phyloP scores from a whole-genome alignment of 1,140 invertebrate genomes.

The Apis florea region DNA sequence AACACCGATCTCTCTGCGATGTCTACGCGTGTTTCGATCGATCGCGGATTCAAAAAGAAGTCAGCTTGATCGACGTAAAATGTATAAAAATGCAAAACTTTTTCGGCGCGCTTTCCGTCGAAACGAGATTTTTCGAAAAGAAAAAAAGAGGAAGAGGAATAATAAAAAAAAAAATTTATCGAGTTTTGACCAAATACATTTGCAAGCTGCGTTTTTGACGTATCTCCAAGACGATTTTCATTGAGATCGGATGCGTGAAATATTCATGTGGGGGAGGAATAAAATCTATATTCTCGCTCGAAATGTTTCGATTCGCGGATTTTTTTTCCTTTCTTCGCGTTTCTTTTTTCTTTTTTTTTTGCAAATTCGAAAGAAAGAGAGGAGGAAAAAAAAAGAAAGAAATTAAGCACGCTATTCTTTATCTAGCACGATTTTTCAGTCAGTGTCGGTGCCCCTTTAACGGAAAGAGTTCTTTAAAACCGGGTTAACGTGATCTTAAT shows the following conservation, averaged over 20 bases:
- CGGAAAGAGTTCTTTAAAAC: conserved; percentile 24
- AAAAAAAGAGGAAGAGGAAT: not conserved
- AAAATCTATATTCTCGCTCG: conserved; percentile 33
- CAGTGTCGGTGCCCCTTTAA: conserved; percentile 32
- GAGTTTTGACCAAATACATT: conserved; percentile 7
- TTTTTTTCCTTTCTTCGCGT: not conserved
- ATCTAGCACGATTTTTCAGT: not conserved
- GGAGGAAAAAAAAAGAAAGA: no score
- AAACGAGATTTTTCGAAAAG: conserved; percentile 6
- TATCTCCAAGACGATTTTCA: conserved; percentile 36
- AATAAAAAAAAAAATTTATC: conserved; percentile 12
- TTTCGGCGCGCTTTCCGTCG: not conserved
- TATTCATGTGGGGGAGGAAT: conserved; percentile 33
- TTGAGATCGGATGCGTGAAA: conserved; percentile 22
- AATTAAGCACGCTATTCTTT: not conserved
- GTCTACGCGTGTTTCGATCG: conserved; percentile 43
- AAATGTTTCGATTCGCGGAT: not conserved
- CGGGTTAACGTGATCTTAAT: conserved; percentile 39
- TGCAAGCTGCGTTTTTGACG: conserved; percentile 12
- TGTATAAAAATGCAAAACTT: conserved; percentile 60
- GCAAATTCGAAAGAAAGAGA: not conserved
- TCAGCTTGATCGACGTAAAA: conserved; percentile 23
- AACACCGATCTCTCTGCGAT: conserved; percentile 41
- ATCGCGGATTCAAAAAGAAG: conserved; percentile 54
- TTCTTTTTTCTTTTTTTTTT: not conserved